phyloP scores from a whole-genome alignment of 2,797 vertebrate species.

The Scolopax bukidnonensis region DNA sequence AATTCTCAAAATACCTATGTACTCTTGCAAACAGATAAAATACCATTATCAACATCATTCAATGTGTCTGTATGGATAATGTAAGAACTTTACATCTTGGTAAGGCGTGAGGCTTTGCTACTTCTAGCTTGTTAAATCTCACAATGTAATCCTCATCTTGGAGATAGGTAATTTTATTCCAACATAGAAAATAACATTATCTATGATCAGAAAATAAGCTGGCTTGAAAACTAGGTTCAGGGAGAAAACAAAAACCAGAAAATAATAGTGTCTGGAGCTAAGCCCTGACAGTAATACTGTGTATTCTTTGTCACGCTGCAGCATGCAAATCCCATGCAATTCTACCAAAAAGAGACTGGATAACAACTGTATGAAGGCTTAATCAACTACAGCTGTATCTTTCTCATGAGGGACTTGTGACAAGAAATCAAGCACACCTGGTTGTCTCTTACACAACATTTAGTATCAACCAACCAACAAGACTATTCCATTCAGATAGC shows the following conservation, averaged over 20 bases:
- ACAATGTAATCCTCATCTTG: neutral
- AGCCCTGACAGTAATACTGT: neutral
- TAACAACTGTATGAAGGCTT: neutral
- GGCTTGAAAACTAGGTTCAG: neutral
- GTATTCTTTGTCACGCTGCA: neutral
- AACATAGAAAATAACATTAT: neutral
- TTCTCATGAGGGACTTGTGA: neutral
- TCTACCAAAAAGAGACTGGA: neutral
- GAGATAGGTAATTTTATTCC: neutral
- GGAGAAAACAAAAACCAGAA: neutral
- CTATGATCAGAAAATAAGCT: neutral
- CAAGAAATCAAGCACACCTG: neutral
- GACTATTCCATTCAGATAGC: neutral
- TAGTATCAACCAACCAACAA: neutral
- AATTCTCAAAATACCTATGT: neutral
- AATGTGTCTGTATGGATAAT: neutral
- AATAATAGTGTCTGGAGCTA: neutral
- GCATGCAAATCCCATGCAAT: neutral
- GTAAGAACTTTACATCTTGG: neutral
- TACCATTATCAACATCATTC: neutral
- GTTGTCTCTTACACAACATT: neutral
- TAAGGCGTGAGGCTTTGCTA: neutral
- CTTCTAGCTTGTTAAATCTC: neutral
- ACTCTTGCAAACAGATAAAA: neutral
- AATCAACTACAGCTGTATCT: neutral